Evolutionary conservation across 37 sponge, comb jelly and placozoan species (phyloP), one percentile per base, ranked within the genome.

Genomic region (Geodia barretti): DNA sequence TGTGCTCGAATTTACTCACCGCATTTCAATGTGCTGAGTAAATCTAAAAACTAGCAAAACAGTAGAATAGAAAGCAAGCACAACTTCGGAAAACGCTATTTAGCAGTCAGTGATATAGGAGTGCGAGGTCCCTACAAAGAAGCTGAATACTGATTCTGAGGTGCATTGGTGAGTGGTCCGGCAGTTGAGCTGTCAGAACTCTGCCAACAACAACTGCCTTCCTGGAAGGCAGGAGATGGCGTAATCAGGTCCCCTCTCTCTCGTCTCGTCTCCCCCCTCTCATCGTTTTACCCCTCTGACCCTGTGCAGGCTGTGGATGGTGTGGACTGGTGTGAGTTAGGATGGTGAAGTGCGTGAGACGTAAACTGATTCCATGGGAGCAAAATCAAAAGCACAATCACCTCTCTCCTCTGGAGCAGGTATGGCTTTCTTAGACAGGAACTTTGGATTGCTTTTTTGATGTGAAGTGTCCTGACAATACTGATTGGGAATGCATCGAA

Each of bases 111-210:
- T n/a, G n/a, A n/a, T n/a, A n/a, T n/a, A n/a, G n/a, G 94, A 77
- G 83, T 31, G 38, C 87, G 19, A 68, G 94, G 1, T 72, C 62
- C 38, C 87, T 91, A 47, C 35, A 37, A 9, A 54, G 66, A 36
- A 17, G 34, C 73, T 19, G 62, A 31, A 64, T 62, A 29, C 72
- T 94, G 37, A n/a, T n/a, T n/a, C n/a, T n/a, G 41, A 37, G 64
- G 94, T 87, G 19, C 94, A 94, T 85, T 64, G 21, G 28, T 91
- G 91, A 54, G 79, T 74, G 5, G 88, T 94, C 64, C 90, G 90
- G 70, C 67, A 71, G 14, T 91, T 90, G 28, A 91, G 87, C 42
- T 60, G 90, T 26, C 64, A 94, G 64, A 77, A 87, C 21, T 39
- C 19, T 21, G 61, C 88, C 8, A 32, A 68, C 9, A 20, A 64